Conservation (phyloP, 2,113 vertebrate species). For the Nothocercus nigrocapillus region DNA sequence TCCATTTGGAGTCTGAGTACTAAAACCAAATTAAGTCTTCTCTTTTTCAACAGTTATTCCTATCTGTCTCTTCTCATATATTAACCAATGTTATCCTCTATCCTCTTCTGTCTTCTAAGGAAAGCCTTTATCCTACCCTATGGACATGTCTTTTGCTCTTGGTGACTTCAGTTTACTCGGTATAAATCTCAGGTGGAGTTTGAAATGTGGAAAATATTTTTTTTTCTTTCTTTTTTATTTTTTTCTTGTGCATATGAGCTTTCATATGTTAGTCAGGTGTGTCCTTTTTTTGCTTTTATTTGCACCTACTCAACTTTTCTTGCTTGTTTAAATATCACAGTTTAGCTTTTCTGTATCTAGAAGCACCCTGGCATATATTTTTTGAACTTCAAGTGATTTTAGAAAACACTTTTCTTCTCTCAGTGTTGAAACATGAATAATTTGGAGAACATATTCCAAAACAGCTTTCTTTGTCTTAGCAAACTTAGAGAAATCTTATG, state of each 20-base stretch:
- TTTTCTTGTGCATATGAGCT: neutral
- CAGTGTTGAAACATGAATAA: neutral
- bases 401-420: neutral
- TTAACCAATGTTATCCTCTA: neutral
- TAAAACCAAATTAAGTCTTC: neutral
- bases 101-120: neutral
- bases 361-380: neutral
- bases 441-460: neutral
- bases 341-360: neutral
- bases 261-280: neutral
- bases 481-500: fast-evolving
- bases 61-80: neutral
- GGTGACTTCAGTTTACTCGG: neutral
- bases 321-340: neutral
- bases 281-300: neutral
- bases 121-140: neutral
- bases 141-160: fast-evolving
- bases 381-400: neutral
- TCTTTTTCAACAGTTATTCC: neutral
- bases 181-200: neutral
- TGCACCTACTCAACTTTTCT: neutral
- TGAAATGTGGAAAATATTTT: neutral
- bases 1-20: neutral
- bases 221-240: neutral
- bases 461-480: neutral